A percentile compares a stretch with the other conserved stretches of the same genome.
Conservation (phyloP, 2,113 vertebrate species). For the Erythrocercus mccallii region DNA sequence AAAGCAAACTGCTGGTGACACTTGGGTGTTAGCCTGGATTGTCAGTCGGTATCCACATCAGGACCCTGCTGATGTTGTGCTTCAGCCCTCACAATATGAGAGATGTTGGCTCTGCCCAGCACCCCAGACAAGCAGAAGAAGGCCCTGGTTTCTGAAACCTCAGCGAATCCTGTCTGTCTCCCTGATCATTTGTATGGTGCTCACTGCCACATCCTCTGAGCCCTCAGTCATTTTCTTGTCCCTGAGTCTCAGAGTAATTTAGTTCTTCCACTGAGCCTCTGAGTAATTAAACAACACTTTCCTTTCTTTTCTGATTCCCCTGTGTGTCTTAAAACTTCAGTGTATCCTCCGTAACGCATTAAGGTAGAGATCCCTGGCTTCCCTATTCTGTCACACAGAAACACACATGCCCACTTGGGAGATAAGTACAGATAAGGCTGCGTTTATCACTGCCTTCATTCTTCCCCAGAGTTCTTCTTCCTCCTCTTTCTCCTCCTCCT, state of each 20-base stretch:
- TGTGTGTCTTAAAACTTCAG: background rate
- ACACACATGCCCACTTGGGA: background rate
- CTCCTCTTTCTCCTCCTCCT: background rate
- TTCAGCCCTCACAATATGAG: background rate
- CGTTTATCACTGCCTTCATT: background rate
- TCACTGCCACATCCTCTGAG: background rate
- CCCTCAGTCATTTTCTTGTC: background rate
- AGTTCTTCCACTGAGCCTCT: background rate
- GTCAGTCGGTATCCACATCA: background rate
- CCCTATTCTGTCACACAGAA: background rate
- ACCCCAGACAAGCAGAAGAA: background rate
- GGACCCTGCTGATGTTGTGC: background rate
- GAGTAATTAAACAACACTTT: background rate
- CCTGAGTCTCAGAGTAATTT: background rate
- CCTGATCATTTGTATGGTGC: background rate
- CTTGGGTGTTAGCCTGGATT: background rate
- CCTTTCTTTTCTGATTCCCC: background rate
- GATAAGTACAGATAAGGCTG: background rate
- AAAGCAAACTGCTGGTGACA: rapidly evolving
- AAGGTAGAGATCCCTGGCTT: background rate
- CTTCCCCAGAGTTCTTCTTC: background rate
- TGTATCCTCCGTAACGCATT: background rate
- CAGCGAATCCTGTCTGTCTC: background rate
- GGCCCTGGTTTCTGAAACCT: background rate
- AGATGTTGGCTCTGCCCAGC: background rate